phyloP scores from a whole-genome alignment of 2,113 vertebrate species.

The Numenius arquata region DNA sequence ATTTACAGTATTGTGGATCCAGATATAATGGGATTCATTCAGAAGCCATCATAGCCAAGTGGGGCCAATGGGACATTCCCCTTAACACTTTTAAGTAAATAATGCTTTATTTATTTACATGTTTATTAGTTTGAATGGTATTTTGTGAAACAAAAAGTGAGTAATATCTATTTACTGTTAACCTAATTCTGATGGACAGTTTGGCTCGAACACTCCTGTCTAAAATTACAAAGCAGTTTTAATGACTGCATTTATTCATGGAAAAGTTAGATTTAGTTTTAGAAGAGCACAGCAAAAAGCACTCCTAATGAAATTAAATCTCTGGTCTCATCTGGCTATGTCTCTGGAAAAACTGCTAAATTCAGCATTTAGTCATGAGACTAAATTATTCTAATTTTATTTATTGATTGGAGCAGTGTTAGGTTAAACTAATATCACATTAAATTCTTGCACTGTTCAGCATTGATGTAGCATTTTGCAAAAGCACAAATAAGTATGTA shows the following conservation, averaged over 20 bases:
- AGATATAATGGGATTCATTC: not conserved
- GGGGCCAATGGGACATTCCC: not conserved
- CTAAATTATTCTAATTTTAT: constrained; percentile 59
- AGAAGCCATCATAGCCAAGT: not conserved
- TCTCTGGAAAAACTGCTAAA: constrained; percentile 24
- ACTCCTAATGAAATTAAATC: constrained; percentile 30
- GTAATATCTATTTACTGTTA: not conserved
- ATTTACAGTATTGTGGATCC: not conserved
- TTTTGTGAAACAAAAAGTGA: not conserved
- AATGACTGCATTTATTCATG: not conserved
- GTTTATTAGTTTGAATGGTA: not conserved
- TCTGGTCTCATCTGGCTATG: not conserved
- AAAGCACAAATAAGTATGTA: not conserved
- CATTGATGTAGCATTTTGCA: not conserved
- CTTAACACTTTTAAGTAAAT: not conserved
- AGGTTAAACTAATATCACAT: constrained; percentile 31
- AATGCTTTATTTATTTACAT: not conserved
- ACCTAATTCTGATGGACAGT: not conserved
- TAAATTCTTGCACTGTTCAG: constrained; percentile 8
- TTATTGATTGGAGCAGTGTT: constrained; percentile 41
- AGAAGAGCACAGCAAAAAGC: constrained; percentile 20
- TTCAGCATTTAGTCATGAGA: constrained; percentile 39
- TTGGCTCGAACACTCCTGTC: not conserved
- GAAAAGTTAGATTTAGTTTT: not conserved
- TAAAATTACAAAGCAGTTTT: not conserved